Percentiles rank a stretch among this genome's conserved stretches.
phyloP scores from a whole-genome alignment of 2,888 invertebrate species.

The Eupithecia subfuscata region DNA sequence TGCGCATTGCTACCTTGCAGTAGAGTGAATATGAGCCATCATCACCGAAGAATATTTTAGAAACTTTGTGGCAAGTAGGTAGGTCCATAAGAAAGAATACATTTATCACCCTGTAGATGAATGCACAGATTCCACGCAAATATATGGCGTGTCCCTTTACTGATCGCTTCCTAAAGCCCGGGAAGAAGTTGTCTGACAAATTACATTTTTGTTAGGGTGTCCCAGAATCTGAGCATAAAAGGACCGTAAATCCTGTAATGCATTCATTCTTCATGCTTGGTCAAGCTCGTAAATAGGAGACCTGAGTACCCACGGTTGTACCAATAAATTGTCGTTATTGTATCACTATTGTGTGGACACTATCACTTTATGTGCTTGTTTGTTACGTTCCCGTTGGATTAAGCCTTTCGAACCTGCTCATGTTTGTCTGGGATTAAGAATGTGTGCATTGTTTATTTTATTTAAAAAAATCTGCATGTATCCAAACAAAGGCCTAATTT shows the following conservation, averaged over 20 bases:
- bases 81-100: constrained; percentile 32
- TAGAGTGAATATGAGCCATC: not conserved
- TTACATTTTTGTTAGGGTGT: constrained; percentile 66
- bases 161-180: constrained; percentile 51
- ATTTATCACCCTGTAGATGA: constrained; percentile 39
- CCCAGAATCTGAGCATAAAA: constrained; percentile 64
- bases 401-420: constrained; percentile 11
- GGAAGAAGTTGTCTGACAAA: constrained; percentile 56
- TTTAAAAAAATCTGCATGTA: not conserved
- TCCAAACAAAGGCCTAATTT: not conserved
- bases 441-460: constrained; percentile 11
- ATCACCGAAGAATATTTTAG: not conserved
- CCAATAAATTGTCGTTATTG: constrained; percentile 43
- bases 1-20: not conserved
- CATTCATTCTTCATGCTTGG: constrained; percentile 72
- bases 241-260: constrained; percentile 65
- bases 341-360: constrained; percentile 23
- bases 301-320: constrained; percentile 41
- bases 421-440: constrained; percentile 11
- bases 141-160: constrained; percentile 48
- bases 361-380: constrained; percentile 30
- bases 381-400: constrained; percentile 17
- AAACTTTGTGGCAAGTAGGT: constrained; percentile 5
- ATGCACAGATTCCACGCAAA: constrained; percentile 34
- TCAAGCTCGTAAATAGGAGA: constrained; percentile 64